A percentile compares a stretch with the other conserved stretches of the same genome.
These are phyloP conservation scores for Nematolebias whitei DNA, from an alignment of 2,113 vertebrate species.

Conservation along the genomic window DNA sequence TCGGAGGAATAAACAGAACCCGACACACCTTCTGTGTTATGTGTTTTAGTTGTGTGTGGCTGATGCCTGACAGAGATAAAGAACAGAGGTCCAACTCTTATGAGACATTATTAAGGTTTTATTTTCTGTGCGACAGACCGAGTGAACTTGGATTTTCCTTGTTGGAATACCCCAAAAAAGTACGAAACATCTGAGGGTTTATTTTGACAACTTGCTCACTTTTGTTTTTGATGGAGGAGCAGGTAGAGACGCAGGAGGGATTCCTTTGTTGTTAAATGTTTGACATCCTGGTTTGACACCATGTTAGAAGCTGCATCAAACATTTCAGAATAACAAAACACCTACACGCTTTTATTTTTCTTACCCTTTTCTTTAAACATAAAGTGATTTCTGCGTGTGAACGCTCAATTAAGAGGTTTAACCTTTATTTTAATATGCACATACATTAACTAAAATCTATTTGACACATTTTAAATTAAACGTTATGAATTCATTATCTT, in stretches of 20 bases:
- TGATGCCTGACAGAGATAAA: background rate
- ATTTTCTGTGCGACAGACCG: background rate
- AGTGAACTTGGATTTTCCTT: background rate
- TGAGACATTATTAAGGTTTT: background rate
- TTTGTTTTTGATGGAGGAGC: background rate
- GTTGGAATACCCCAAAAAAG: background rate
- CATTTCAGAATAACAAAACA: background rate
- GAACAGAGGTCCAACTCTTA: rapidly evolving
- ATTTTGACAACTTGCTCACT: background rate
- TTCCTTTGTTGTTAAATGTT: background rate
- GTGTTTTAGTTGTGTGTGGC: background rate
- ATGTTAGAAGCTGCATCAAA: slow-evolving; percentile 6
- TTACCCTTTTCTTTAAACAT: background rate
- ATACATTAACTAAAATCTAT: too few relatives aligned
- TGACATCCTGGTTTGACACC: background rate
- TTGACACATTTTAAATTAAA: too few relatives aligned
- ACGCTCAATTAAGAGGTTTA: background rate
- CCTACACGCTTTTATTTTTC: background rate
- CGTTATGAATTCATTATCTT: background rate
- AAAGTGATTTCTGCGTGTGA: background rate
- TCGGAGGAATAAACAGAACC: background rate
- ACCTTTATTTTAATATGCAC: background rate
- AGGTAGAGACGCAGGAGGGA: background rate
- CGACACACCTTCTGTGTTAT: background rate
- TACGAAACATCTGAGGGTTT: background rate